These are phyloP conservation scores for Brevimyrus niger DNA, from an alignment of 2,113 vertebrate species.

Conservation along the genomic window DNA sequence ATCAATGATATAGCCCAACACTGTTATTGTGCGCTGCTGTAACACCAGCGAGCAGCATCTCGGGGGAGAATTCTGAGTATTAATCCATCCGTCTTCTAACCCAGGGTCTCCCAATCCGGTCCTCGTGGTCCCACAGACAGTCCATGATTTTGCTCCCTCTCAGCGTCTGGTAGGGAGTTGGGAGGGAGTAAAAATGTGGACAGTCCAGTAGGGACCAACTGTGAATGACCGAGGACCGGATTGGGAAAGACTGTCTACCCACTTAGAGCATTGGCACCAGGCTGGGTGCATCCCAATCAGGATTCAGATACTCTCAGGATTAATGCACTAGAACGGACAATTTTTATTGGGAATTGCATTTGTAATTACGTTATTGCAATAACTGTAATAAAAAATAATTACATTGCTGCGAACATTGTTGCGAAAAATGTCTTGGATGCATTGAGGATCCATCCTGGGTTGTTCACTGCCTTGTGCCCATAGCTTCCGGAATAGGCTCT, in stretches of 20 bases:
- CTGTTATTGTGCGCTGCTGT: not conserved
- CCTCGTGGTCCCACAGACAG: not conserved
- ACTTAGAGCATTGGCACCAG: not conserved
- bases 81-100: not conserved
- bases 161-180: not conserved
- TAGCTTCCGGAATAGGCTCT: not conserved
- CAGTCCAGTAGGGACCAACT: not conserved
- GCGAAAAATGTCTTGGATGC: not conserved
- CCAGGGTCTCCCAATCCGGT: not conserved
- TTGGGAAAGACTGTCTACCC: not conserved
- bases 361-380: not conserved
- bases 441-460: not conserved
- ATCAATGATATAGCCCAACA: not conserved
- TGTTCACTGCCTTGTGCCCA: not conserved
- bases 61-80: not conserved
- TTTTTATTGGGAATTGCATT: not conserved
- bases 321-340: not conserved
- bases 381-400: not conserved
- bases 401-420: no score
- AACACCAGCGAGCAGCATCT: not conserved
- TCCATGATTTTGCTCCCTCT: not conserved
- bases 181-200: not conserved
- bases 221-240: not conserved
- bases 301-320: not conserved
- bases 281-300: not conserved